Base-by-base conservation (phyloP, 2,113 vertebrate species). In the Callipepla squamata region DNA sequence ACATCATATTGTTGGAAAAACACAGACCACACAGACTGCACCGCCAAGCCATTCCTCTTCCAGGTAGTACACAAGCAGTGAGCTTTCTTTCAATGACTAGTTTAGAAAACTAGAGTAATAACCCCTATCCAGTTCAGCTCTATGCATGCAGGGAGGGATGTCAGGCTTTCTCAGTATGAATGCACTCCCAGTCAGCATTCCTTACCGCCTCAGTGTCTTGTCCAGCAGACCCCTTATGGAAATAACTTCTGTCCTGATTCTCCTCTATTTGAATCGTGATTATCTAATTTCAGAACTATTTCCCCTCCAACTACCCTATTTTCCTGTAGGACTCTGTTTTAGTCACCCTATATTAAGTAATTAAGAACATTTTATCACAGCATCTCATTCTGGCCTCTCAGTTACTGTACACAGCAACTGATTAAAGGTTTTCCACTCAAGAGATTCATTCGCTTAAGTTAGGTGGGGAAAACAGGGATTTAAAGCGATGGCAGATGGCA, bases 301-400 rank as follows among this genome's bases (percentile, higher is more conserved):
- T 83, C 21, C 21, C 55, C 55, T 32, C 5, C 77, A 79, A 10
- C 78, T 89, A 53, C 30, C 40, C 73, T 53, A 81, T 40, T 40
- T 45, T 66, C 40, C 63, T 69, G 4, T 53, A 58, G 63, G 67
- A 80, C 44, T 23, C n/a, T 57, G 32, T 57, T 47, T 57, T 32
- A 32, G 28, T 57, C 53, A 32, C 34, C 51, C 32, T 58, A 57
- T 6, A 66, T 58, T 57, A 32, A 36, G 47, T 47, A 68, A 92
- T 78, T 85, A 61, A 72, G 36, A 91, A n/a, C 20, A 66, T 91
- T 92, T 93, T 80, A 88, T 47, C 17, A 5, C 77, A 83, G 28
- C 2, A 44, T 63, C 36, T 90, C 38, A 28, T 73, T 80, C 16
- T 59, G 76, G 19, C 59, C 53, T 86, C 77, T 82, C 36, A 7